Evolutionary conservation across 2,113 vertebrate genomes (phyloP).

Genomic region (Pica pica): DNA sequence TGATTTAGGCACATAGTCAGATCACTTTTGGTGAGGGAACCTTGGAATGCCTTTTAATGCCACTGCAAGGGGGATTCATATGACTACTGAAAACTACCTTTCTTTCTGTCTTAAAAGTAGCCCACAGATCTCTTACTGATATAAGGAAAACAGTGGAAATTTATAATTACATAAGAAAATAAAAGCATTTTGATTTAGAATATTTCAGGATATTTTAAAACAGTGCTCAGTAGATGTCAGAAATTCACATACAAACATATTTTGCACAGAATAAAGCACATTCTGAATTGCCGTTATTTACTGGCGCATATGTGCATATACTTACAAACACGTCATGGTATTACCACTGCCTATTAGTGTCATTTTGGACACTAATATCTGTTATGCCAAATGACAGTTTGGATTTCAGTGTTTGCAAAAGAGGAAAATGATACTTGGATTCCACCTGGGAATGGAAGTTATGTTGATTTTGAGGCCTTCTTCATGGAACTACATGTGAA

Average conservation of each 20-base stretch:
- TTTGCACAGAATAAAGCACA: not conserved
- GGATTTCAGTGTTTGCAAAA: not conserved
- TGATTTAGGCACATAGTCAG: not conserved
- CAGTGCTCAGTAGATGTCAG: not conserved
- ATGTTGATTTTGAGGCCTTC: not conserved
- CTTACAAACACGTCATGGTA: not conserved
- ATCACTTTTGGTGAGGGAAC: not conserved
- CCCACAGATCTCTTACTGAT: not conserved
- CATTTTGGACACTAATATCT: not conserved
- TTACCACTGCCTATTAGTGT: not conserved
- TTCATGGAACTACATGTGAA: not conserved
- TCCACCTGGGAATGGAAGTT: not conserved
- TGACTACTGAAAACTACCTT: not conserved
- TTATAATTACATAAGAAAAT: not conserved
- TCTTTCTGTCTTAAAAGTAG: not conserved
- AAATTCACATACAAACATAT: not conserved
- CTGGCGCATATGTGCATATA: accelerated
- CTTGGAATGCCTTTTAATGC: not conserved
- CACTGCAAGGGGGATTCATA: not conserved
- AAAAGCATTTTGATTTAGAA: not conserved
- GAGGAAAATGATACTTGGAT: not conserved
- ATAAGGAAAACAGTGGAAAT: not conserved
- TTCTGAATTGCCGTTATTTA: not conserved
- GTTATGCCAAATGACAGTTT: not conserved
- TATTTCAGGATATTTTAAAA: not conserved